These are phyloP conservation scores for Enteromius anoplus DNA, from an alignment of 2,797 vertebrate genomes.

Conservation along the genomic window DNA sequence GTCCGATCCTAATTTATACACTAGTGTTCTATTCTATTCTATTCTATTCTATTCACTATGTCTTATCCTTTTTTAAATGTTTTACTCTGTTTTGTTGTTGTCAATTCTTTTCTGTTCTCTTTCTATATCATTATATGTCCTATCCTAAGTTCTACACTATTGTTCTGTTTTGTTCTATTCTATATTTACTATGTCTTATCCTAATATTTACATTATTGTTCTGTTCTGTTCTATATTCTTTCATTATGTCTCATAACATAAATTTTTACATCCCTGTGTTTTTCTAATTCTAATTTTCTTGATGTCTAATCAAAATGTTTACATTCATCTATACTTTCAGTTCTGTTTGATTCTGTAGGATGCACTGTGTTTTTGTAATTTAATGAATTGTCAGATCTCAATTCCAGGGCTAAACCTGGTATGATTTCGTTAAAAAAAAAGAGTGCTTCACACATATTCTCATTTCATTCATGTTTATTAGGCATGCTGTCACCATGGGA, in stretches of 20 bases:
- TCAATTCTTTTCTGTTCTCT: background rate
- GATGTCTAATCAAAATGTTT: background rate
- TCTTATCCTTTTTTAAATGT: background rate
- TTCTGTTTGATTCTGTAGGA: background rate
- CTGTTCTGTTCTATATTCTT: background rate
- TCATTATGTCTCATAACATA: no score
- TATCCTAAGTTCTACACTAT: no score
- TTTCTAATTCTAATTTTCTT: background rate
- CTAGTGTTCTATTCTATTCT: no score
- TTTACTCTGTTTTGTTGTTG: background rate
- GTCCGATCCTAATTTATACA: no score
- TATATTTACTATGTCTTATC: background rate
- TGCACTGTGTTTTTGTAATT: background rate
- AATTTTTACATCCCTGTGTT: background rate
- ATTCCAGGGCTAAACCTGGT: background rate
- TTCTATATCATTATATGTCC: no score
- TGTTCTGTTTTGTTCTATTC: no score
- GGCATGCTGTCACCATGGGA: slow-evolving; percentile 58
- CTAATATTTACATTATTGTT: background rate
- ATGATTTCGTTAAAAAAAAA: slow-evolving; percentile 26
- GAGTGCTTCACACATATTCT: slow-evolving; percentile 32
- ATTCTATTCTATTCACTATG: no score
- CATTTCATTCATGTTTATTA: slow-evolving; percentile 61
- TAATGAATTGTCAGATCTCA: background rate
- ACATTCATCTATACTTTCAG: background rate